These are phyloP conservation scores for Scaptomyza reducta DNA, from an alignment of 2,888 invertebrate species.

Conservation along the genomic window DNA sequence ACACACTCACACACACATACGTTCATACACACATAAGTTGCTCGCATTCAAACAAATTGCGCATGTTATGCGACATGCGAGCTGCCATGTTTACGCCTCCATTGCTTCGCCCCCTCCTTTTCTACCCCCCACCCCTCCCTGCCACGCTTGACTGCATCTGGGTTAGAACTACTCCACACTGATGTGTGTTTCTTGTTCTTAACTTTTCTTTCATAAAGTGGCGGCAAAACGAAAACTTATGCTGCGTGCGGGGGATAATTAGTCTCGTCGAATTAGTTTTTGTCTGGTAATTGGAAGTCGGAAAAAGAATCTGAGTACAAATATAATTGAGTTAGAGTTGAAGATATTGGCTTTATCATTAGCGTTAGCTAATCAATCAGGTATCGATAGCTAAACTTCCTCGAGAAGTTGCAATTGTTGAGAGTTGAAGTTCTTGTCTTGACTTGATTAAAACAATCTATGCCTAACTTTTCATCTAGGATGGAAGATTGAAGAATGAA, in stretches of 20 bases:
- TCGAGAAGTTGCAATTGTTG: too few relatives aligned
- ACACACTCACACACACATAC: conserved; percentile 5
- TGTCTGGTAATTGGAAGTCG: background rate
- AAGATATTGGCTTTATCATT: background rate
- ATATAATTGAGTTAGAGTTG: conserved; percentile 29
- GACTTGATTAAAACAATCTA: too few relatives aligned
- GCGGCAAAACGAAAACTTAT: conserved; percentile 13
- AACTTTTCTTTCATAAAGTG: conserved; percentile 21
- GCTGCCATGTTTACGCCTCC: conserved; percentile 67
- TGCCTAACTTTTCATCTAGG: too few relatives aligned
- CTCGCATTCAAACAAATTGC: conserved; percentile 73
- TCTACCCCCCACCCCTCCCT: too few relatives aligned
- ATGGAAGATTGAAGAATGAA: too few relatives aligned
- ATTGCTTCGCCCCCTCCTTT: too few relatives aligned
- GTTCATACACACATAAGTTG: conserved; percentile 24
- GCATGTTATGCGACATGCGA: conserved; percentile 77
- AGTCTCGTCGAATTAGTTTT: conserved; percentile 27
- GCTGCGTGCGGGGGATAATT: conserved; percentile 36
- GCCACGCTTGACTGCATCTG: conserved; percentile 35
- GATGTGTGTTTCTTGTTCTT: background rate
- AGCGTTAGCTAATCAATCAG: background rate
- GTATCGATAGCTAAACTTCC: conserved; percentile 4
- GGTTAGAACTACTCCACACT: conserved; percentile 28
- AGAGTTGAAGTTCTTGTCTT: background rate
- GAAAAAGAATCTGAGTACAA: background rate